Base-by-base conservation (phyloP, 2,797 vertebrate species). In the Hybognathus amarus region DNA sequence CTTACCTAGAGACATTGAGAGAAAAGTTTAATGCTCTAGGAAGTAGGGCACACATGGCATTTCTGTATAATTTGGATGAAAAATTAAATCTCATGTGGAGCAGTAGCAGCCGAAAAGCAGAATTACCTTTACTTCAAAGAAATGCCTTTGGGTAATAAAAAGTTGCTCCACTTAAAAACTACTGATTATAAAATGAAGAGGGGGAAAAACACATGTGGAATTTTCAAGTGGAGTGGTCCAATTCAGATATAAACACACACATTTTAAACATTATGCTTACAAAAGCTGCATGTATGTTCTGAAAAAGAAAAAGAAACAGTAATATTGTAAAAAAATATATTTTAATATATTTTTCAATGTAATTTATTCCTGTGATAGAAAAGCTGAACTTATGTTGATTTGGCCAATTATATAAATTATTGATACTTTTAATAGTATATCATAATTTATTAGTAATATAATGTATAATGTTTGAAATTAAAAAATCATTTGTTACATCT, bases 101-200 rank as follows among this genome's bases (percentile, higher is more conserved):
- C 33, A 24, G 8, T 68, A 67, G 27, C 20, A 68, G 45, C 22
- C 2, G 20, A 40, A 79, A 68, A 67, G 45, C 61, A 68, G 64
- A 79, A 68, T 67, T 54, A 52, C 64, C 20, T 79, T 67, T 52
- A 79, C 77, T 79, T 79, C 77, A 79, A 79, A 79, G 77, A 68
- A 66, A 67, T 79, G 45, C 77, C 77, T 67, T 50, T 38, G 30
- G 77, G 45, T 83, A 61, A 45, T 50, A 45, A 45, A 54, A 76
- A 47, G 71, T 47, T 77, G 12, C 30, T 79, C 63, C 63, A 79
- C 45, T 68, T 68, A 52, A 79, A 54, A 79, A 38, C 7, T n/a
- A 36, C 27, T 66, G 63, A 20, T 63, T 63, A 59, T 77, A 30
- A 45, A 61, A 15, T 40, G 54, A 27, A 77, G 38, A 61, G n/a